phyloP scores from a whole-genome alignment of 2,888 invertebrate genomes.

The Glyphotaelius pellucidus region DNA sequence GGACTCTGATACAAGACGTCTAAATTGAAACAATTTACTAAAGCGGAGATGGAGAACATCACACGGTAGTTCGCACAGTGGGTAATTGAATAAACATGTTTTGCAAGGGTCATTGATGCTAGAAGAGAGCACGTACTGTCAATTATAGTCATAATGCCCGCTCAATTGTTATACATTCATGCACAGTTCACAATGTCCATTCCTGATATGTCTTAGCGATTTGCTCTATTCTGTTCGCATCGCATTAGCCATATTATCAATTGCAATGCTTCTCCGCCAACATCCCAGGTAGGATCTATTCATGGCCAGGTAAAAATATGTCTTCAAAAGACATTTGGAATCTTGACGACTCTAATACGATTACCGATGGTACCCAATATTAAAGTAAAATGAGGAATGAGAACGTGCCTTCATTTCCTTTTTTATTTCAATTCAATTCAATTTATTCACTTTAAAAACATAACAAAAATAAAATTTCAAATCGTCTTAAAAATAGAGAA shows the following conservation, averaged over 20 bases:
- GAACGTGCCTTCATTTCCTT: background rate
- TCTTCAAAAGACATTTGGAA: too few species aligned
- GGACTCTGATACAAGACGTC: background rate
- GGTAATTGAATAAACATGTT: constrained; percentile 2
- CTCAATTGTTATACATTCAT: background rate
- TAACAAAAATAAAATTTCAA: too few species aligned
- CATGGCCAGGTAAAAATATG: background rate
- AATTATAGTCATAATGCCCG: background rate
- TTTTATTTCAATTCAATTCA: too few species aligned
- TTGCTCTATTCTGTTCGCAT: background rate
- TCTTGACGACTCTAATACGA: too few species aligned
- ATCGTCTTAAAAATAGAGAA: too few species aligned
- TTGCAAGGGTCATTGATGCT: background rate
- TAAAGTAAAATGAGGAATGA: background rate
- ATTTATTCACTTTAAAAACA: too few species aligned
- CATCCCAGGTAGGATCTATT: background rate
- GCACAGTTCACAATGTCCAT: background rate
- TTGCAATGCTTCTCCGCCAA: background rate
- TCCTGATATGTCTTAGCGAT: background rate
- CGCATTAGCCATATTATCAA: background rate
- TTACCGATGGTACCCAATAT: too few species aligned
- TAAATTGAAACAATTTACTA: constrained; percentile 2
- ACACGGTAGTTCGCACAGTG: background rate
- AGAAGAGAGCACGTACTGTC: background rate
- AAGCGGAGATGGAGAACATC: background rate